These are phyloP conservation scores for Callospermophilus lateralis DNA, from an alignment of 2,113 vertebrate species.

Conservation along the genomic window DNA sequence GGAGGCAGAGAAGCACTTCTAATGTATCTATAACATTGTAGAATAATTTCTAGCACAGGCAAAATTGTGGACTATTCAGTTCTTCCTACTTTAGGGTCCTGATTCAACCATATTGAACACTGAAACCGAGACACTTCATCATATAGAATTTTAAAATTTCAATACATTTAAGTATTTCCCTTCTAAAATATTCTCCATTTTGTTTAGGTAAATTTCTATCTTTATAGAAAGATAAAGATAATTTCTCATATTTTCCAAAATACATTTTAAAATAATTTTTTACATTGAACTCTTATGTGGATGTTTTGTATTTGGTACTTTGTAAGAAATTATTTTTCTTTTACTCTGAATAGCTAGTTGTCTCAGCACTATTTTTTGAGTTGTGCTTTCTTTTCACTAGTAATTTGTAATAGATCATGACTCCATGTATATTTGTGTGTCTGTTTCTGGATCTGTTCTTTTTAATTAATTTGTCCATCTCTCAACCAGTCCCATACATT, in stretches of 20 bases:
- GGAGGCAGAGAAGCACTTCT: background rate
- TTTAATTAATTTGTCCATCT: background rate
- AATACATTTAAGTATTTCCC: background rate
- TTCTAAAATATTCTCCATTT: background rate
- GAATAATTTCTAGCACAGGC: background rate
- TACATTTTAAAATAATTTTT: background rate
- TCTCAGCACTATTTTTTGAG: background rate
- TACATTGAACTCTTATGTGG: background rate
- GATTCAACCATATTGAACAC: background rate
- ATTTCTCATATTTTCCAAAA: background rate
- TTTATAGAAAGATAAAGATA: background rate
- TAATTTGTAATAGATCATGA: background rate
- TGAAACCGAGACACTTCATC: background rate
- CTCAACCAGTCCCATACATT: background rate
- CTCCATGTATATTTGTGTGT: background rate
- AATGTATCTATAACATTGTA: background rate
- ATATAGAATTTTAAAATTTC: slow-evolving; percentile 18
- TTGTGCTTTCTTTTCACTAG: background rate
- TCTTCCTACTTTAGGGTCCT: background rate
- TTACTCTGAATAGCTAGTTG: background rate
- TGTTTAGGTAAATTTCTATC: slow-evolving; percentile 28
- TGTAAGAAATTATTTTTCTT: background rate
- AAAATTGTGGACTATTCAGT: background rate
- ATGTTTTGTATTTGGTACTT: background rate
- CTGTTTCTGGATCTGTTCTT: background rate